These are phyloP conservation scores for Bovichtus diacanthus DNA, from an alignment of 2,797 vertebrate genomes.

Conservation along the genomic window DNA sequence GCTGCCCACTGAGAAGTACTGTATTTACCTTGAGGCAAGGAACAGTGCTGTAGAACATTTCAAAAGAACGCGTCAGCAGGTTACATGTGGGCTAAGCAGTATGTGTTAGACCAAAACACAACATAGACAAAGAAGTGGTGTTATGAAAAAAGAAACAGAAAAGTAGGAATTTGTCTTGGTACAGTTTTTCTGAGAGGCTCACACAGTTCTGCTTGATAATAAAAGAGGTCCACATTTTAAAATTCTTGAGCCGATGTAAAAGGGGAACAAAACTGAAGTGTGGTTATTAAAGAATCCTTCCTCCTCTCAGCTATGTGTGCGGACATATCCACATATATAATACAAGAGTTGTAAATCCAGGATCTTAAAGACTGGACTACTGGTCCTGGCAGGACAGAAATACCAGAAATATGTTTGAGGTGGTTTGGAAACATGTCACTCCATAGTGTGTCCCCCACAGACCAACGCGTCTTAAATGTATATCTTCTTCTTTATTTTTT, in stretches of 20 bases:
- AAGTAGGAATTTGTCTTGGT: background rate
- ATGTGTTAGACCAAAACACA: background rate
- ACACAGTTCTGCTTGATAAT: background rate
- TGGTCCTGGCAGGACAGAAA: background rate
- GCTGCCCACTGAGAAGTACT: conserved; percentile 21
- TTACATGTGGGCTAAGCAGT: background rate
- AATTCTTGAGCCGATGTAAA: conserved; percentile 8
- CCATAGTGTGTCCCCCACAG: no score
- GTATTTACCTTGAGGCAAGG: conserved; percentile 9
- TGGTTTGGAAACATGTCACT: background rate
- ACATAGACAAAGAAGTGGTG: background rate
- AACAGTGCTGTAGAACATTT: conserved; percentile 5
- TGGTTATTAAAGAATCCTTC: conserved; percentile 23
- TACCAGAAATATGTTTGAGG: background rate
- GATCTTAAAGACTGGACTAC: background rate
- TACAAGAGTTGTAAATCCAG: background rate
- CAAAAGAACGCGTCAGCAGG: background rate
- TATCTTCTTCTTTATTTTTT: no score
- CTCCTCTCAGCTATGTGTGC: conserved; percentile 8
- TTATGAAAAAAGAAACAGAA: background rate
- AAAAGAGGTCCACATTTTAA: conserved; percentile 18
- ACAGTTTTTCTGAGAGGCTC: background rate
- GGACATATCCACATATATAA: background rate
- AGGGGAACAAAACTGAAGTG: conserved; percentile 21
- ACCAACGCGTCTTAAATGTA: no score